Conservation (phyloP, 2,797 vertebrate species). For the Myiotriccus ornatus region DNA sequence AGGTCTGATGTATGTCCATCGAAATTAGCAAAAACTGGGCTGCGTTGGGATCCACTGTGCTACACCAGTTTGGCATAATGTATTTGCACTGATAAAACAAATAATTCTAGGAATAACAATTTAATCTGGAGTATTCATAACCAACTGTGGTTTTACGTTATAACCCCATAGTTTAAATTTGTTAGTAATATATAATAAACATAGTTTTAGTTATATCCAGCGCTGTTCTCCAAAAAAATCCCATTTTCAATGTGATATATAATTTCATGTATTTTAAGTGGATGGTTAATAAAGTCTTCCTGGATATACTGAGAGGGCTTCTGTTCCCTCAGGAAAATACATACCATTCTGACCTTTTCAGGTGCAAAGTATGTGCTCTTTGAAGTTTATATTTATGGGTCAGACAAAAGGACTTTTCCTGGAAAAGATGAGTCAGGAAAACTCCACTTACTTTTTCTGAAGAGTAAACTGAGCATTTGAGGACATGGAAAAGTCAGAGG, state of each 20-base stretch:
- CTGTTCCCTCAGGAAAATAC: background rate
- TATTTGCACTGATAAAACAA: background rate
- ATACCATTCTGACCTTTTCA: background rate
- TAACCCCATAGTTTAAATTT: constrained; percentile 18
- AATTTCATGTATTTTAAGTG: background rate
- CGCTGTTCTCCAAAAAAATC: background rate
- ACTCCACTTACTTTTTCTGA: background rate
- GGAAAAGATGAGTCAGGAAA: constrained; percentile 18
- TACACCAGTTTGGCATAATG: background rate
- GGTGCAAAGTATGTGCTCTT: constrained; percentile 2
- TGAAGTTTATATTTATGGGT: constrained; percentile 13
- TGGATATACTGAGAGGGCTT: background rate
- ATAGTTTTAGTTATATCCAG: background rate
- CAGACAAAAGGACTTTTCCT: background rate
- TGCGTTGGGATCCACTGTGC: background rate
- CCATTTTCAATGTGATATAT: background rate
- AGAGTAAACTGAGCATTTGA: constrained; percentile 1
- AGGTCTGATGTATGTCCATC: background rate
- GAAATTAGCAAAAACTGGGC: background rate
- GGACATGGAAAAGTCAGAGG: background rate
- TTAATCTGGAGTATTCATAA: background rate
- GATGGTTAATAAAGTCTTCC: background rate
- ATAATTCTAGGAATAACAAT: background rate
- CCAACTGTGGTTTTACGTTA: background rate
- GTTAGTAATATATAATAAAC: background rate